Conservation (phyloP, 2,797 vertebrate genomes). For the Chloroceryle inda region DNA sequence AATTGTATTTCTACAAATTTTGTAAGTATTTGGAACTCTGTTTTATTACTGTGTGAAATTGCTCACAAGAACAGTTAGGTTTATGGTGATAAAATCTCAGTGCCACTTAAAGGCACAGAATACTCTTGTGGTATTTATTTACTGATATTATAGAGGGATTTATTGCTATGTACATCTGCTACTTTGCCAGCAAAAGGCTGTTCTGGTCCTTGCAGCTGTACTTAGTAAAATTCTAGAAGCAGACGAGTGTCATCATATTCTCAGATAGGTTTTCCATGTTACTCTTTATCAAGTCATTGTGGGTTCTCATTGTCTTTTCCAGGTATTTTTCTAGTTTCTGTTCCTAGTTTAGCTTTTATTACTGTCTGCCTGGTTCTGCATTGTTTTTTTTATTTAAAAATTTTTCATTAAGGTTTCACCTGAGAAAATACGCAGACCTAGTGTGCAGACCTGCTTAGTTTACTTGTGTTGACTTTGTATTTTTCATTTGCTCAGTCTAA, state of each 20-base stretch:
- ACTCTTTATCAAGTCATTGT: neutral
- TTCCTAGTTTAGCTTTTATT: neutral
- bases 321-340: neutral
- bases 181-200: fast-evolving
- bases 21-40: neutral
- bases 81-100: neutral
- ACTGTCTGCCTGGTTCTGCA: fast-evolving
- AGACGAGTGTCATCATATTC: fast-evolving
- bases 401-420: neutral
- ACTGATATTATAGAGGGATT: fast-evolving
- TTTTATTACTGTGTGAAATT: too few species aligned
- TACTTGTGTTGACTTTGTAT: neutral
- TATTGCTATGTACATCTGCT: fast-evolving
- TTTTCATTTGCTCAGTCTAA: neutral
- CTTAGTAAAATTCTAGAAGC: neutral
- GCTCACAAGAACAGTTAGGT: neutral
- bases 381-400: neutral
- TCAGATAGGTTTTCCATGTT: fast-evolving
- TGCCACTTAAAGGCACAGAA: too few species aligned
- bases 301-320: neutral
- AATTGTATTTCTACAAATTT: neutral
- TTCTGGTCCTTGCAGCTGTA: fast-evolving
- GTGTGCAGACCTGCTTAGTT: neutral
- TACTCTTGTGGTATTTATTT: neutral
- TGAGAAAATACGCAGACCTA: neutral